A percentile compares a stretch with the other conserved stretches of the same genome.
These are phyloP conservation scores for Theretra japonica DNA, from an alignment of 2,888 invertebrate species.

Conservation along the genomic window DNA sequence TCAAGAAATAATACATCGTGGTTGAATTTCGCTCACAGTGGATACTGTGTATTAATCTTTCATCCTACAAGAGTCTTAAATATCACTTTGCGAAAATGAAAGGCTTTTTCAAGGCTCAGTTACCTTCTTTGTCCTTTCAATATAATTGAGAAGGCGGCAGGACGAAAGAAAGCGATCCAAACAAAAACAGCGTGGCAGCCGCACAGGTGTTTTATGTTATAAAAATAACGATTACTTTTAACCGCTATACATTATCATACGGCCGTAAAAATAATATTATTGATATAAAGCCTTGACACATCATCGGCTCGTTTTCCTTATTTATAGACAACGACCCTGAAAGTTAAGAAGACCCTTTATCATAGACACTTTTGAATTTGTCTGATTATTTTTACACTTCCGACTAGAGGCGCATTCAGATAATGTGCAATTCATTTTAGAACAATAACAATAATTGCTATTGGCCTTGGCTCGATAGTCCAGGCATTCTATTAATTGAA, in stretches of 20 bases:
- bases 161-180: conserved; percentile 3
- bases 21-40: too few species aligned
- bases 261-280: conserved; percentile 62
- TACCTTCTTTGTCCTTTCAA: conserved; percentile 12
- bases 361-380: conserved; percentile 52
- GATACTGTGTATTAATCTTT: too few species aligned
- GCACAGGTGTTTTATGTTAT: conserved; percentile 17
- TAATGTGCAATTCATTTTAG: background rate
- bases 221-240: conserved; percentile 33
- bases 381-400: conserved; percentile 39
- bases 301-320: conserved; percentile 70
- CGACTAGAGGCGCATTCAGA: background rate
- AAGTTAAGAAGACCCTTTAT: conserved; percentile 56
- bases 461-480: background rate
- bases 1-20: too few species aligned
- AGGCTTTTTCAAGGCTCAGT: background rate
- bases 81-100: conserved; percentile 12
- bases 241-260: conserved; percentile 42
- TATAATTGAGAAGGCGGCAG: background rate
- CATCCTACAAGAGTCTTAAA: background rate
- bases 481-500: too few species aligned
- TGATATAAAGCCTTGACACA: conserved; percentile 66
- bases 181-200: background rate
- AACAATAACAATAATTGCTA: background rate
- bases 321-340: conserved; percentile 64